Conservation (phyloP, 1,140 invertebrate genomes). For the Drosophila watanabei region DNA sequence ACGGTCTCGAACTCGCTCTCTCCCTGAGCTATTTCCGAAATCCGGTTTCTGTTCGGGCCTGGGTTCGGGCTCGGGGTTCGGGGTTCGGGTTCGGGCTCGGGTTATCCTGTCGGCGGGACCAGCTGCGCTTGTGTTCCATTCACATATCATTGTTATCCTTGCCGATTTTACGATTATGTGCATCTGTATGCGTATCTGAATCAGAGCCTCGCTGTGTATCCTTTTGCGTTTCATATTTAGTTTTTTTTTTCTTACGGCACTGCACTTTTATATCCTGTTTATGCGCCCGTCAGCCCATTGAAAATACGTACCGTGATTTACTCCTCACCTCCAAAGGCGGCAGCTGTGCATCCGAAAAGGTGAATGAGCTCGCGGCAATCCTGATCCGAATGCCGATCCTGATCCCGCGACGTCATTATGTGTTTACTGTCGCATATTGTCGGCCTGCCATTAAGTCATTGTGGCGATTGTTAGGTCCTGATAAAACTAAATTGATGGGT, state of each 20-base stretch:
- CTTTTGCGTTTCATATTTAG: conserved; percentile 43
- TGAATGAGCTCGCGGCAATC: conserved; percentile 51
- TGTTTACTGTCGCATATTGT: conserved; percentile 45
- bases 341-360: conserved; percentile 51
- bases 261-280: conserved; percentile 84
- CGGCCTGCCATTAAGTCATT: conserved; percentile 31
- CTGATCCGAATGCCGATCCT: conserved; percentile 11
- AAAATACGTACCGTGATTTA: conserved; percentile 68
- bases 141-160: conserved; percentile 76
- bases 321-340: conserved; percentile 33
- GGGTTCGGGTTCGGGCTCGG: conserved; percentile 5
- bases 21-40: conserved; percentile 49
- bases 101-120: conserved; percentile 63
- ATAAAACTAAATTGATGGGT: conserved; percentile 23
- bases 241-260: conserved; percentile 50
- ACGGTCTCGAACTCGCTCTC: conserved; percentile 38
- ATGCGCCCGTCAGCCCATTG: conserved; percentile 64
- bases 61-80: background rate
- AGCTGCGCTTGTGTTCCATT: conserved; percentile 70
- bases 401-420: conserved; percentile 49
- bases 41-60: conserved; percentile 66
- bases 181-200: conserved; percentile 45
- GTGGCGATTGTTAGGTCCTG: conserved; percentile 19
- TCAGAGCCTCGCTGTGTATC: conserved; percentile 40
- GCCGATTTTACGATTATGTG: conserved; percentile 70